Conservation (phyloP, 2,888 invertebrate species). For the Lasioglossum vierecki region DNA sequence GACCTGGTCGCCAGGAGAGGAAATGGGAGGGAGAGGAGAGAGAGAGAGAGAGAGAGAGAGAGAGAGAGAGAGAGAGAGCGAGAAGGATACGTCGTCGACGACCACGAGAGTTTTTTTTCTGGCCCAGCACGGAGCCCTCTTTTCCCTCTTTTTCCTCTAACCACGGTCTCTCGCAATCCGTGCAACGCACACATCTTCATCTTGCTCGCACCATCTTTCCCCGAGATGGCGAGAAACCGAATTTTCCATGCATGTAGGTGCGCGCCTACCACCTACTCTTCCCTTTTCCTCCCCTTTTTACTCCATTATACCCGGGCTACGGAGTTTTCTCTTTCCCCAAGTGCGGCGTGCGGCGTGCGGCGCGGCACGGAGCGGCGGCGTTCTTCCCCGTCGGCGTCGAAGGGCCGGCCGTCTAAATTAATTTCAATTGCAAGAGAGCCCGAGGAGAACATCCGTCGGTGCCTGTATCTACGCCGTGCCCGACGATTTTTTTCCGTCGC, state of each 20-base stretch:
- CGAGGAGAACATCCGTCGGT: conserved; percentile 51
- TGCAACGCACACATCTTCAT: conserved; percentile 61
- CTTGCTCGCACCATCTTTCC: conserved; percentile 39
- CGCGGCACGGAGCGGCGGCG: not conserved
- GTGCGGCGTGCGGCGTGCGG: not conserved
- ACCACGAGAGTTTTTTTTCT: conserved; percentile 66
- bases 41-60: not conserved
- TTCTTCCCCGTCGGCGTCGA: conserved; percentile 23
- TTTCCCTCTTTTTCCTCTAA: conserved; percentile 27
- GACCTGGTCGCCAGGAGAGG: conserved; percentile 5
- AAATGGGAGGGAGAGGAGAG: conserved; percentile 15
- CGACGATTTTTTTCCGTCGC: conserved; percentile 44
- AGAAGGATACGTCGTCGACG: conserved; percentile 39
- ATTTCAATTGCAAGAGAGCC: conserved; percentile 72
- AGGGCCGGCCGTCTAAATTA: conserved; percentile 70
- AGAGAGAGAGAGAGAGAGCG: not conserved
- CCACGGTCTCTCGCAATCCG: conserved; percentile 64
- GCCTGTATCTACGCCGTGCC: not conserved
- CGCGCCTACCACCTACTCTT: conserved; percentile 13
- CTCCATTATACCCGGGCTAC: conserved; percentile 26
- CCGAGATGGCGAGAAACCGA: conserved; percentile 53
- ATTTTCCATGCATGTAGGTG: conserved; percentile 35
- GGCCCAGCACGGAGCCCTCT: conserved; percentile 60
- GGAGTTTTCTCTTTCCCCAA: conserved; percentile 32
- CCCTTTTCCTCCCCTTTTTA: conserved; percentile 23